Base-by-base conservation (phyloP, 2,888 invertebrate genomes). In the Neuroscelio doddi region DNA sequence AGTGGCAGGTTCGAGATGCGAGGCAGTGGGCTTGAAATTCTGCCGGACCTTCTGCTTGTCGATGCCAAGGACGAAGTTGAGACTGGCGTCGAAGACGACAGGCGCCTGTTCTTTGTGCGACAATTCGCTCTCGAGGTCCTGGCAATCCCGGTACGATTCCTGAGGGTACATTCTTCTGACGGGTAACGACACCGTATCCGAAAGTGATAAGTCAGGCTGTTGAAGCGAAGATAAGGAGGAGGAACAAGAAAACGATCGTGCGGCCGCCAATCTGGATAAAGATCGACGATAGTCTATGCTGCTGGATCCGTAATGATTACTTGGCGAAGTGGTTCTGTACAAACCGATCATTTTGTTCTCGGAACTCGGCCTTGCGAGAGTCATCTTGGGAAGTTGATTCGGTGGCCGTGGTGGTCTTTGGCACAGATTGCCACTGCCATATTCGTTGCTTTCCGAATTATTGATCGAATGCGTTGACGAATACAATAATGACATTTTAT, bases 51-150 rank as follows among this genome's bases (percentile, higher is more conserved):
- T 88, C 78, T 92, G 92, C 63, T 88, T 90, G 64, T 91, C 90
- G 74, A 91, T 90, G 1, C 93, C 93, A 41, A 94, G 86, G 0
- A 93, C 89, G 76, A 94, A 94, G 3, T 92, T 92, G 29, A 94
- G 84, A 81, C 93, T 93, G 0, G 93, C 94, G 76, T 93, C 93
- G 71, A 93, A 92, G 0, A 94, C 90, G 1, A 94, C 92, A 0
- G 93, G 92, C 0, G 93, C 90, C 57, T 91, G 91, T 76, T 93
- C 93, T 78, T 90, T 89, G 1, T 87, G 86, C 36, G 87, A 87
- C 34, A 90, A 79, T 76, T 92, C 91, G 58, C 7, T 47, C 14
- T 66, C 42, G 76, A 78, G 10, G 77, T 80, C 64, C 78, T 68
- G 58, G 80, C 87, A 85, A 73, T 86, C 85, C 69, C 85, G 78